Conservation (phyloP, 2,888 invertebrate species). For the Ethmia dodecea region DNA sequence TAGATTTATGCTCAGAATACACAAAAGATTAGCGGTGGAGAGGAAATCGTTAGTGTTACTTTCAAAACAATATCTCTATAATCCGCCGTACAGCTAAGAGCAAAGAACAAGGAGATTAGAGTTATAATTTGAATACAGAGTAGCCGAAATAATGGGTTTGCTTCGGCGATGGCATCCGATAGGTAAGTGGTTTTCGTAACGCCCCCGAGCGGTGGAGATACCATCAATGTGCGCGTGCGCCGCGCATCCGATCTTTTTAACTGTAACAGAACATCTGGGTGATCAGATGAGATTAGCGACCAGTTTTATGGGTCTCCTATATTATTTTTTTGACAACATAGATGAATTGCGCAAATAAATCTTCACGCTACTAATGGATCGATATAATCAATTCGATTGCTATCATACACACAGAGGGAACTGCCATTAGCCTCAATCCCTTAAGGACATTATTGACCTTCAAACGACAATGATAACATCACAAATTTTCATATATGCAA, state of each 20-base stretch:
- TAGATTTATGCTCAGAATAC: too few relatives aligned
- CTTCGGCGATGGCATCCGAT: conserved; percentile 61
- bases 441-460: conserved; percentile 56
- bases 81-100: conserved; percentile 26
- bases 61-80: too few relatives aligned
- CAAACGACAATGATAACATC: conserved; percentile 45
- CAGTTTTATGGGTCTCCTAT: conserved; percentile 41
- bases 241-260: conserved; percentile 33
- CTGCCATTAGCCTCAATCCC: conserved; percentile 61
- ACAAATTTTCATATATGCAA: conserved; percentile 38
- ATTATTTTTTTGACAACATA: conserved; percentile 31
- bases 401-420: conserved; percentile 32
- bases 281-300: conserved; percentile 41
- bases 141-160: conserved; percentile 67
- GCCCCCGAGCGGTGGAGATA: conserved; percentile 62
- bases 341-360: conserved; percentile 31
- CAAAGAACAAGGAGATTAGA: conserved; percentile 36
- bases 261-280: conserved; percentile 45
- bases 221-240: conserved; percentile 54
- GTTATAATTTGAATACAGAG: conserved; percentile 53
- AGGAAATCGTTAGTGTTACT: too few relatives aligned
- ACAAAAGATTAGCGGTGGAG: too few relatives aligned
- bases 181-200: conserved; percentile 74
- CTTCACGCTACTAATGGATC: conserved; percentile 44
- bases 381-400: conserved; percentile 33